These are phyloP conservation scores for Myrmophylax atrothorax DNA, from an alignment of 2,113 vertebrate genomes.

Conservation along the genomic window DNA sequence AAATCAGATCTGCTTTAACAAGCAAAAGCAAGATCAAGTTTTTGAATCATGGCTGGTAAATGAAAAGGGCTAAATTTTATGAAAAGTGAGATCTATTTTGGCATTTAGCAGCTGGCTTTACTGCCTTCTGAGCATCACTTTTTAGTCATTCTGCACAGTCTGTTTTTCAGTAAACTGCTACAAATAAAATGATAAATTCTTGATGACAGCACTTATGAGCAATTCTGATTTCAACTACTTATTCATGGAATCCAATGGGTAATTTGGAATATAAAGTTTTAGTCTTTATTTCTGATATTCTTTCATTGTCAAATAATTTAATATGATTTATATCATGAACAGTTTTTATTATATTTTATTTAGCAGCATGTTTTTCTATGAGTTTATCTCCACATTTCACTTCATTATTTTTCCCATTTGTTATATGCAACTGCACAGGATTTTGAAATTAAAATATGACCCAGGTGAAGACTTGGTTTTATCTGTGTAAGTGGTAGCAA, in stretches of 20 bases:
- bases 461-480: conserved; percentile 77
- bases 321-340: not conserved
- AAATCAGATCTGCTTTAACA: conserved; percentile 4
- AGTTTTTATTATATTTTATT: not conserved
- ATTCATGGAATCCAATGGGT: not conserved
- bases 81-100: conserved; percentile 22
- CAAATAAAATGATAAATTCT: not conserved
- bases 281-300: not conserved
- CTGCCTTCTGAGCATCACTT: not conserved
- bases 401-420: conserved; percentile 73
- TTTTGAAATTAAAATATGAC: conserved; percentile 76
- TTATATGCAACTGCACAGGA: conserved; percentile 77
- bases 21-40: not conserved
- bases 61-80: conserved; percentile 9
- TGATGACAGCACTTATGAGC: not conserved
- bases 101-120: not conserved
- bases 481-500: conserved; percentile 81
- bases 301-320: not conserved
- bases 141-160: not conserved
- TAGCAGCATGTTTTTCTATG: not conserved
- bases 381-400: conserved; percentile 46
- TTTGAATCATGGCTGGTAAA: not conserved
- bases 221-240: conserved; percentile 11
- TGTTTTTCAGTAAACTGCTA: not conserved
- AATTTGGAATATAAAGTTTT: not conserved